These are phyloP conservation scores for Rhogogaster chlorosoma DNA, from an alignment of 2,888 invertebrate genomes.

Conservation along the genomic window DNA sequence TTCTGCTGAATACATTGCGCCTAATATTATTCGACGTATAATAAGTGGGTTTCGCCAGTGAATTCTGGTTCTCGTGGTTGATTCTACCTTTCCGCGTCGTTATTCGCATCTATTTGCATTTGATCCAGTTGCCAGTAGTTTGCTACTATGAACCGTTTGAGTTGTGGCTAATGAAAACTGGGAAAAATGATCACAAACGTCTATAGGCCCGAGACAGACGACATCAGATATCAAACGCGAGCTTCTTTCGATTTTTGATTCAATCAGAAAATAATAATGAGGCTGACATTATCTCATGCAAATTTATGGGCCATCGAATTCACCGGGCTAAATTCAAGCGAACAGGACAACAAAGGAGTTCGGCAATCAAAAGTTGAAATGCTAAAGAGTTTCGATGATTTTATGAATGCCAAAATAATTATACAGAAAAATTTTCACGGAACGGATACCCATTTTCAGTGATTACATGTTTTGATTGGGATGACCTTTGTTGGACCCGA, in stretches of 20 bases:
- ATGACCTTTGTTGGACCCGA: neutral
- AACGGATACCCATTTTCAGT: neutral
- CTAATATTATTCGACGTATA: conserved; percentile 66
- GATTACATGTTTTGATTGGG: neutral
- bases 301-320: neutral
- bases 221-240: neutral
- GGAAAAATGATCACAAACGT: neutral
- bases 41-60: conserved; percentile 58
- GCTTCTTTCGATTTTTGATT: neutral
- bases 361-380: neutral
- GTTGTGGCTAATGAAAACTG: neutral
- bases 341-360: neutral
- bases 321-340: neutral
- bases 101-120: conserved; percentile 51
- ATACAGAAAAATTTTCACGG: neutral
- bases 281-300: neutral
- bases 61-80: conserved; percentile 32
- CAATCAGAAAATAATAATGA: neutral
- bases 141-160: neutral
- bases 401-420: neutral
- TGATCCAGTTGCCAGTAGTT: conserved; percentile 44
- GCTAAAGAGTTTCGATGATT: neutral
- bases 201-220: neutral
- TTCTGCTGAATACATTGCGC: conserved; percentile 51
- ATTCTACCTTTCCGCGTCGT: conserved; percentile 46